Conservation (phyloP, 2,888 invertebrate species). For the Hetaerina titia region DNA sequence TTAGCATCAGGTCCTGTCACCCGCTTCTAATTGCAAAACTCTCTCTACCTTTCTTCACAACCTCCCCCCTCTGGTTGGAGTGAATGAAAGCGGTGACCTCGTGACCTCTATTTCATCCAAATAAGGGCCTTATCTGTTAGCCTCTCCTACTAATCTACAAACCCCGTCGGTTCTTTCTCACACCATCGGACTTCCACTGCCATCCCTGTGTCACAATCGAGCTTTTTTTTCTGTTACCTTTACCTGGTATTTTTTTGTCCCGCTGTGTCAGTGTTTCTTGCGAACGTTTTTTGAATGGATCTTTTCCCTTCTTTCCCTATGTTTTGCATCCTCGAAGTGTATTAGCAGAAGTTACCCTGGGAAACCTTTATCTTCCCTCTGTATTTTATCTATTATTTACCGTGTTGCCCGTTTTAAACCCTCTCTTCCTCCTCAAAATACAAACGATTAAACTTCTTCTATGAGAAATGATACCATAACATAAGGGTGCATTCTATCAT, state of each 20-base stretch:
- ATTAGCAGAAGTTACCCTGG: not conserved
- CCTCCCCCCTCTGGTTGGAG: no score
- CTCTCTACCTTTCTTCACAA: no score
- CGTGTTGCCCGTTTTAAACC: not conserved
- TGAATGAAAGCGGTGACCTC: not conserved
- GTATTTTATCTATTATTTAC: not conserved
- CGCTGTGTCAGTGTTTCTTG: not conserved
- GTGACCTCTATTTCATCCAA: not conserved
- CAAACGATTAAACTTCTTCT: no score
- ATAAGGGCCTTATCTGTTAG: not conserved
- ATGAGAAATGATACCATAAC: no score
- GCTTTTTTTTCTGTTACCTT: not conserved
- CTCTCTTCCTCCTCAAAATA: not conserved
- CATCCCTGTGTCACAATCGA: not conserved
- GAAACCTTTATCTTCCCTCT: not conserved
- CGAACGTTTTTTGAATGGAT: not conserved
- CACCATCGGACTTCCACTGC: not conserved
- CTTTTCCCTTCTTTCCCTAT: not conserved
- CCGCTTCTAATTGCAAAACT: no score
- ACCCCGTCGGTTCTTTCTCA: not conserved
- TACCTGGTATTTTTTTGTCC: not conserved
- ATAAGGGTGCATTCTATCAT: no score
- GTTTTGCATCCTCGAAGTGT: not conserved
- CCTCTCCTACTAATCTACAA: not conserved
- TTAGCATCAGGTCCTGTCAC: no score